Conservation (phyloP, 2,888 invertebrate species). For the Zhuqinia jingwanae region DNA sequence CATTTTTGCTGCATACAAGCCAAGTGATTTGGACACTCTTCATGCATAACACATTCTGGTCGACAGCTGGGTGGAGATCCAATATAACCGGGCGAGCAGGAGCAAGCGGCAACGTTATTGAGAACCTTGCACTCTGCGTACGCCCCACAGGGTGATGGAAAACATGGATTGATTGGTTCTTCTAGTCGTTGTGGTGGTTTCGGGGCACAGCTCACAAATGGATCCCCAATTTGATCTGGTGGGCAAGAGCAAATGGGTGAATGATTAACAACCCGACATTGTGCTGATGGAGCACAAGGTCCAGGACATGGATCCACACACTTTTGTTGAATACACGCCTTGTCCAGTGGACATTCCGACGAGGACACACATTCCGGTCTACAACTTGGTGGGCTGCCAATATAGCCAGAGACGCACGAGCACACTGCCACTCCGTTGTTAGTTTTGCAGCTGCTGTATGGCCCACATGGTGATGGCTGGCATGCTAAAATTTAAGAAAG, state of each 20-base stretch:
- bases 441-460: slow-evolving; percentile 90
- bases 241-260: slow-evolving; percentile 84
- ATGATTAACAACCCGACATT: slow-evolving; percentile 86
- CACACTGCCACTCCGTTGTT: slow-evolving; percentile 83
- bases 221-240: slow-evolving; percentile 81
- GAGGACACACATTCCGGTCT: slow-evolving; percentile 84
- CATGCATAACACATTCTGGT: slow-evolving; percentile 86
- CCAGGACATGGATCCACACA: slow-evolving; percentile 90
- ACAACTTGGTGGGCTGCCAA: slow-evolving; percentile 82
- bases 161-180: slow-evolving; percentile 80
- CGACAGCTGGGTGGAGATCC: slow-evolving; percentile 86
- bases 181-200: slow-evolving; percentile 58
- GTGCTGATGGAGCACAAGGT: slow-evolving; percentile 90
- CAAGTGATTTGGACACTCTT: slow-evolving; percentile 83
- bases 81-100: slow-evolving; percentile 82
- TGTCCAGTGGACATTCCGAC: slow-evolving; percentile 83
- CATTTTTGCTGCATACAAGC: slow-evolving; percentile 85
- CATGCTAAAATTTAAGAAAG: too few species aligned
- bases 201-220: slow-evolving; percentile 83
- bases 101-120: slow-evolving; percentile 89
- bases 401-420: slow-evolving; percentile 57
- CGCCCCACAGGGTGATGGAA: slow-evolving; percentile 84
- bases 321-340: slow-evolving; percentile 84
- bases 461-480: slow-evolving; percentile 81
- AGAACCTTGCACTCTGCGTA: slow-evolving; percentile 92